These are phyloP conservation scores for Pyrgilauda ruficollis DNA, from an alignment of 2,113 vertebrate species.

Conservation along the genomic window DNA sequence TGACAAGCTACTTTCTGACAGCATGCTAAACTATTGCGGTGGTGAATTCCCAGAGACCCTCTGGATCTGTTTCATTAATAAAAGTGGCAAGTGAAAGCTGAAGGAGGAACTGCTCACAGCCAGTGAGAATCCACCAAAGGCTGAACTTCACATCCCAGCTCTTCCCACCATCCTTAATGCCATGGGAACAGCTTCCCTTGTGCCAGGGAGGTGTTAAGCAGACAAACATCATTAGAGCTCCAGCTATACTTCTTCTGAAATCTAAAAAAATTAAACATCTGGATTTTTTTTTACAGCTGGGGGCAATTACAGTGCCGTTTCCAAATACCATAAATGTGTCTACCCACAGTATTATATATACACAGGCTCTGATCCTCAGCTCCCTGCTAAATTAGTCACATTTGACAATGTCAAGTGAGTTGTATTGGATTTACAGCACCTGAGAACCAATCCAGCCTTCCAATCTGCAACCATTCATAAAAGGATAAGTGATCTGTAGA, in stretches of 20 bases:
- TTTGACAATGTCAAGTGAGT: neutral
- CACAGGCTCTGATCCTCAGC: neutral
- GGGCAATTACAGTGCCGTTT: neutral
- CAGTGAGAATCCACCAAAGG: neutral
- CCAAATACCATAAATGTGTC: neutral
- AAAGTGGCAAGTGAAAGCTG: constrained; percentile 22
- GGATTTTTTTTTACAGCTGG: neutral
- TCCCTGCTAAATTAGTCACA: constrained; percentile 8
- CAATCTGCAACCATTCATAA: neutral
- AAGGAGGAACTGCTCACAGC: neutral
- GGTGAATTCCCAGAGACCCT: constrained; percentile 44
- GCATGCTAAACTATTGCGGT: constrained; percentile 13
- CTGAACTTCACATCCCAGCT: neutral
- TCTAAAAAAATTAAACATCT: constrained; percentile 17
- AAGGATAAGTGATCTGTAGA: neutral
- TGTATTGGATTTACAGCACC: neutral
- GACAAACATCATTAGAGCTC: neutral
- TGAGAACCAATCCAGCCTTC: neutral
- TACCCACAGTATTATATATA: neutral
- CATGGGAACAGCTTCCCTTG: neutral
- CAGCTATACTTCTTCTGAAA: neutral
- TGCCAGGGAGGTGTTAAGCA: neutral
- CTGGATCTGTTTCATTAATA: constrained; percentile 50
- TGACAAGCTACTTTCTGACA: constrained; percentile 56
- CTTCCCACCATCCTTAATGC: neutral